Conservation (phyloP, 30 jellyfish, hydroid and myxozoan species). For the Cassiopea xamachana region DNA sequence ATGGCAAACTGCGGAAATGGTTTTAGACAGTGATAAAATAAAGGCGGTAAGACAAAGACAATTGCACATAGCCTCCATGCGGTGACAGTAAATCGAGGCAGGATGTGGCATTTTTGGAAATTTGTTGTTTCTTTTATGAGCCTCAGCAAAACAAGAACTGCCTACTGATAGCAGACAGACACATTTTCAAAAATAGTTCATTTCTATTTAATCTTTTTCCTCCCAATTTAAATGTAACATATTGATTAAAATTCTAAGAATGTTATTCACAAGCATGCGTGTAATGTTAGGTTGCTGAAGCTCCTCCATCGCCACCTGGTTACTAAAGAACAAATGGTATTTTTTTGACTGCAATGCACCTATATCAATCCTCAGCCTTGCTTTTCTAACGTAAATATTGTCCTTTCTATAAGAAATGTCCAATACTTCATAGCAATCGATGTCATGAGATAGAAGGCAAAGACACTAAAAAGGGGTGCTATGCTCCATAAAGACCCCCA, state of each 20-base stretch:
- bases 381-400: no score
- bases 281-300: not conserved
- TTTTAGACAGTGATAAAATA: conserved; percentile 56
- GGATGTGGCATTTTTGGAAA: conserved; percentile 65
- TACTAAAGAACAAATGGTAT: not conserved
- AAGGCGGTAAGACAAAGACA: conserved; percentile 58
- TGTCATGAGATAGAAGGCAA: no score
- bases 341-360: not conserved
- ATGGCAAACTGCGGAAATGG: conserved; percentile 70
- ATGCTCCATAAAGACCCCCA: no score
- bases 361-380: not conserved
- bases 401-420: no score
- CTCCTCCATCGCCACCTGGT: not conserved
- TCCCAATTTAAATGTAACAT: conserved; percentile 48
- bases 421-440: no score
- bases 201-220: conserved; percentile 22
- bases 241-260: conserved; percentile 38
- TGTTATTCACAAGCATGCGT: not conserved
- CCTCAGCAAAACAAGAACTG: conserved; percentile 51
- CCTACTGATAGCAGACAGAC: conserved; percentile 64
- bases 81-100: conserved; percentile 69
- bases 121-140: conserved; percentile 15
- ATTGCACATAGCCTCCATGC: conserved; percentile 78
- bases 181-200: conserved; percentile 36
- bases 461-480: no score